Evolutionary conservation across 2,113 vertebrate genomes (phyloP).

Genomic region (Xenotilapia caudafasciata): DNA sequence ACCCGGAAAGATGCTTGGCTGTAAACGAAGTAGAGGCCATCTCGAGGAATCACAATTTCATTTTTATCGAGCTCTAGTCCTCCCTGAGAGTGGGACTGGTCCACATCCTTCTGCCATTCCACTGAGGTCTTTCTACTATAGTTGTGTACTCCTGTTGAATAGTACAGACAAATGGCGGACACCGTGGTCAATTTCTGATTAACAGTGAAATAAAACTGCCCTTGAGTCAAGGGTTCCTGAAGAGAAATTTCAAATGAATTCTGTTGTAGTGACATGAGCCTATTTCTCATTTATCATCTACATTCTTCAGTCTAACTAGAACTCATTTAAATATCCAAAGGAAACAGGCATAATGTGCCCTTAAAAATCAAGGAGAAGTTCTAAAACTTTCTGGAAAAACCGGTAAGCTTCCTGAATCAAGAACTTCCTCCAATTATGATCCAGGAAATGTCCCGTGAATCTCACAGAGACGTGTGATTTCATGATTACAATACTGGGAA

Average conservation of each 20-base stretch:
- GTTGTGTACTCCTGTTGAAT: conserved; percentile 45
- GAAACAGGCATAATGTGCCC: not conserved
- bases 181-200: not conserved
- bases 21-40: conserved; percentile 72
- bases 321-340: not conserved
- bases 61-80: conserved; percentile 44
- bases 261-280: not conserved
- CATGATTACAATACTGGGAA: not conserved
- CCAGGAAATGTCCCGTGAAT: not conserved
- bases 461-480: not conserved
- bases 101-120: conserved; percentile 42
- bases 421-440: not conserved
- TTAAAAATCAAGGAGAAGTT: not conserved
- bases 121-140: fast-evolving
- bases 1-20: conserved; percentile 68
- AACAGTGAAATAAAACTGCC: not conserved
- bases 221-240: not conserved
- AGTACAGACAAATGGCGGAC: not conserved
- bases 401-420: not conserved
- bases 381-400: not conserved
- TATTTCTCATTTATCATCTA: not conserved
- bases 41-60: conserved; percentile 51
- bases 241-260: not conserved
- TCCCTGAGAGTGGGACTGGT: conserved; percentile 52
- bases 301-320: not conserved